Conservation (phyloP, 2,113 vertebrate species). For the Nanorana parkeri region DNA sequence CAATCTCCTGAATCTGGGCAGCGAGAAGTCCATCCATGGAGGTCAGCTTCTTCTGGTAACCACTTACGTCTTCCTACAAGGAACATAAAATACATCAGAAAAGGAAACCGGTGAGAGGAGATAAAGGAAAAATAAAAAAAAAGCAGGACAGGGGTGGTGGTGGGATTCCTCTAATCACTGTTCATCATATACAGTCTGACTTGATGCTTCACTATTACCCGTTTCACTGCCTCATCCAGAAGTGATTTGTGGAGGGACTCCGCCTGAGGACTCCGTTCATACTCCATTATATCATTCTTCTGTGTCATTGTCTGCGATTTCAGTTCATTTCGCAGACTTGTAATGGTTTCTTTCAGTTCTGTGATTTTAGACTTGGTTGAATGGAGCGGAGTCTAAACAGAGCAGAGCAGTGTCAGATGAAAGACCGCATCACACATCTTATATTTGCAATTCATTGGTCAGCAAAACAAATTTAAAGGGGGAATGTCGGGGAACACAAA, state of each 20-base stretch:
- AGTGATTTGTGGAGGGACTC: conserved; percentile 58
- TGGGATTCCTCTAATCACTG: too few relatives aligned
- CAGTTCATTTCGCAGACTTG: conserved; percentile 63
- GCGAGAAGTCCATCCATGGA: conserved; percentile 63
- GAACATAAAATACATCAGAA: conserved; percentile 44
- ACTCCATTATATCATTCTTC: conserved; percentile 65
- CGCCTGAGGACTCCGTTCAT: conserved; percentile 64
- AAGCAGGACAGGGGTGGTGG: too few relatives aligned
- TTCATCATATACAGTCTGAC: too few relatives aligned
- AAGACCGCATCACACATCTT: not conserved
- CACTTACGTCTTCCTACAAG: conserved; percentile 63
- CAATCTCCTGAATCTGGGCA: conserved; percentile 67
- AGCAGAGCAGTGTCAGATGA: not conserved
- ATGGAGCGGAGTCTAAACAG: conserved; percentile 68
- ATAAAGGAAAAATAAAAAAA: too few relatives aligned
- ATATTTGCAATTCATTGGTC: not conserved
- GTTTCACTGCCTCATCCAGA: conserved; percentile 59
- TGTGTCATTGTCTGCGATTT: conserved; percentile 63
- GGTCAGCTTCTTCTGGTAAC: conserved; percentile 63
- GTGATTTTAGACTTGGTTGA: conserved; percentile 63
- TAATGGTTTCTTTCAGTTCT: conserved; percentile 64
- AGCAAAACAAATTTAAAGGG: too few relatives aligned
- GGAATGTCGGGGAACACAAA: too few relatives aligned
- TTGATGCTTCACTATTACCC: too few relatives aligned
- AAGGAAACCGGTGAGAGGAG: too few relatives aligned